Base-by-base conservation (phyloP, 2,888 invertebrate species). In the Lymantria dispar region DNA sequence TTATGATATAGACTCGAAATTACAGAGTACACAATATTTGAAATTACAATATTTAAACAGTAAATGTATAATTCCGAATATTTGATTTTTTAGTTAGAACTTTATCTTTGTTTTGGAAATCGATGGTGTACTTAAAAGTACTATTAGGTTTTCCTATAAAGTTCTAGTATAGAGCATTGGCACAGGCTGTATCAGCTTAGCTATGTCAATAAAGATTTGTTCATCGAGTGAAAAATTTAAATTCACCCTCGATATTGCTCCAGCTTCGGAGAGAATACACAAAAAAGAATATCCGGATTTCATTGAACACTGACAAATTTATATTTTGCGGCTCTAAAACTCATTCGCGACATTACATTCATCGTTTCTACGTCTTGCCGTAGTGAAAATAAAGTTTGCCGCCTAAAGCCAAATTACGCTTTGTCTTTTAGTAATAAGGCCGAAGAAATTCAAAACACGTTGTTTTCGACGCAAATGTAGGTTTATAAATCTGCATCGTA, bases 191-290 rank as follows among this genome's bases (percentile, higher is more conserved):
- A 56, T 56, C 60, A 60, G 72, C 69, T 76, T 64, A 75, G 64
- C 54, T 61, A 47, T 62, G 68, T 72, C 78, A 69, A 74, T 76
- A 76, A 69, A 69, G 74, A 76, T 79, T 76, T 72, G 76, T 63
- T 69, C 69, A 74, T 68, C 64, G 72, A 67, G 63, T 78, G 77
- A 79, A 79, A 78, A 76, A 73, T 74, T 76, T 74, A 70, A 79
- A 77, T 75, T 72, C 69, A 60, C 47, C 56, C 65, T 49, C 72
- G 66, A 71, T 74, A 70, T 74, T 70, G 69, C 68, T 64, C 37
- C 56, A 56, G 68, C 59, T 70, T 68, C 63, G 51, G 56, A 62
- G 58, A 59, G 56, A 66, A 67, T 67, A 72, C 69, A 72, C 60
- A 68, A 65, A 64, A 66, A 64, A 58, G 63, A 60, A 59, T 63